Base-by-base conservation (phyloP, 2,113 vertebrate genomes). In the Anolis carolinensis region DNA sequence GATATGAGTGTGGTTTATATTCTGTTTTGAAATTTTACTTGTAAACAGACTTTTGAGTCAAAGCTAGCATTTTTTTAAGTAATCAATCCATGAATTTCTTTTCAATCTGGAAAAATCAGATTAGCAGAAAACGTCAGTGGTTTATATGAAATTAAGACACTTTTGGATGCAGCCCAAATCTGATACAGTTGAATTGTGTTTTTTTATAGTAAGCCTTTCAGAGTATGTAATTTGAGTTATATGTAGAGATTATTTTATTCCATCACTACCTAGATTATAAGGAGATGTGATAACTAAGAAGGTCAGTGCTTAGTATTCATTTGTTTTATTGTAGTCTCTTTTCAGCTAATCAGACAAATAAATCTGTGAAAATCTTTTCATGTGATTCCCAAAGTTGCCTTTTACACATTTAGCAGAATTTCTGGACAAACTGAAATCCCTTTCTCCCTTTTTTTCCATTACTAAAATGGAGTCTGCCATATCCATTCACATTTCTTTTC, bases 51-150 rank as follows among this genome's bases (percentile, higher is more conserved):
- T 8, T 65, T 27, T 6, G 63, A 65, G 5, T 65, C 63, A 65
- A 65, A 65, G 8, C 5, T 18, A 65, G 63, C 8, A 59, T n/a
- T 75, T n/a, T 50, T 75, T 27, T 9, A 23, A 23, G 72, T 74
- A 36, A 73, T 73, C 52, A 65, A 14, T 63, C 1, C 72, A 32
- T 59, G 21, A 81, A 10, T 87, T 80, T 88, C 18, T 71, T 27
- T 59, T 67, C 82, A 44, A 3, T 78, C 36, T 23, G 80, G 85
- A 85, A 83, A 62, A 30, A 18, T 11, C 59, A 87, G 82, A 7
- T 73, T 82, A 23, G 67, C 14, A 87, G 75, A 23, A 48, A 23
- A 83, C 4, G 16, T 82, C 80, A 67, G 3, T 81, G 30, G 25
- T 25, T 27, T 65, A 8, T 48, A 75, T 75, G 23, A 75, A 44